phyloP scores from a whole-genome alignment of 2,797 vertebrate genomes.

The Catamblyrhynchus diadema region DNA sequence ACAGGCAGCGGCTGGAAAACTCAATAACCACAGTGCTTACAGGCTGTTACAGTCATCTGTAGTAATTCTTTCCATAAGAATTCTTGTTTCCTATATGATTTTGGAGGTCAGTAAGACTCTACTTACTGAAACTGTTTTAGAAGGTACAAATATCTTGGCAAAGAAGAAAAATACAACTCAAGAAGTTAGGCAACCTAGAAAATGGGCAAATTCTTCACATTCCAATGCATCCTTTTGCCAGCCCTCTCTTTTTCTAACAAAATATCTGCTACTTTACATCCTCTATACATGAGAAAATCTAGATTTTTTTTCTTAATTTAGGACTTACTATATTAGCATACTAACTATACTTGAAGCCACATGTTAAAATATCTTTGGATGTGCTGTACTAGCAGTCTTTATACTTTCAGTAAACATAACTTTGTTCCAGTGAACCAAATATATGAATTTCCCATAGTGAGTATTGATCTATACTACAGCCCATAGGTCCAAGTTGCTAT shows the following conservation, averaged over 20 bases:
- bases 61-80: background rate
- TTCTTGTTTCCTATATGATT: background rate
- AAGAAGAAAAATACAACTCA: conserved; percentile 22
- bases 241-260: background rate
- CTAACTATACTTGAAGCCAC: conserved; percentile 24
- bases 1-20: background rate
- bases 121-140: background rate
- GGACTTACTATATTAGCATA: background rate
- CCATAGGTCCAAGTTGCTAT: background rate
- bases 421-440: conserved; percentile 22
- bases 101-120: background rate
- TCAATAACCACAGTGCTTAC: rapidly evolving
- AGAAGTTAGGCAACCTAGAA: background rate
- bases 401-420: background rate
- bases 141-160: background rate
- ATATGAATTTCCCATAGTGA: conserved; percentile 26
- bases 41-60: background rate
- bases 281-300: background rate
- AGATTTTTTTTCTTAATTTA: background rate
- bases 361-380: background rate
- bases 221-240: background rate
- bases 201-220: conserved; percentile 1
- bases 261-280: background rate
- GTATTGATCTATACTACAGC: background rate
- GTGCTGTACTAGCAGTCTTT: conserved; percentile 8